Conservation (phyloP, 2,797 vertebrate genomes). For the Dipus sagitta region DNA sequence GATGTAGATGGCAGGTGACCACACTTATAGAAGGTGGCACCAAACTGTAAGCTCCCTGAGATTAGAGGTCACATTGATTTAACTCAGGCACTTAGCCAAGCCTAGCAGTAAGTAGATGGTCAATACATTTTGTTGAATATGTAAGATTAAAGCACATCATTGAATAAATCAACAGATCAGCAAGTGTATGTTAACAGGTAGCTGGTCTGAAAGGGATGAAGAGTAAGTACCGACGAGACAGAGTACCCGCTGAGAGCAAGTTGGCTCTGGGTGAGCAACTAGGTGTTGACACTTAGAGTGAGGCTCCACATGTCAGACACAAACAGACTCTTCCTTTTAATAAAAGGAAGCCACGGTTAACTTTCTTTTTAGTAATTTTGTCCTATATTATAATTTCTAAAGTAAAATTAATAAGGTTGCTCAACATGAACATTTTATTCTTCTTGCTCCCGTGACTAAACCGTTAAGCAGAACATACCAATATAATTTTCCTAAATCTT, state of each 20-base stretch:
- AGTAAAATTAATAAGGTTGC: neutral
- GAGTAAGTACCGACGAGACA: neutral
- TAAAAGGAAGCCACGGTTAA: neutral
- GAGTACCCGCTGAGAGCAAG: neutral
- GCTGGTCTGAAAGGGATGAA: neutral
- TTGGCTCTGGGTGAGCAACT: neutral
- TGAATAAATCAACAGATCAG: neutral
- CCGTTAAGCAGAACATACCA: neutral
- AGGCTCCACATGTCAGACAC: neutral
- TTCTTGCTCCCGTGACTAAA: neutral
- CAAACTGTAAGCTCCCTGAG: neutral
- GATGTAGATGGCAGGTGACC: neutral
- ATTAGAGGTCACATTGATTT: neutral
- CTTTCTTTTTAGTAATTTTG: slow-evolving; percentile 7
- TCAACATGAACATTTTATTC: slow-evolving; percentile 9
- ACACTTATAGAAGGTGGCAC: neutral
- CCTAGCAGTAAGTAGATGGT: neutral
- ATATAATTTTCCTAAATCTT: neutral
- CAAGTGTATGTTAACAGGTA: neutral
- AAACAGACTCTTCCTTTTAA: neutral
- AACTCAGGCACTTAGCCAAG: neutral
- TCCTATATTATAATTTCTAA: neutral
- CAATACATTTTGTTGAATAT: neutral
- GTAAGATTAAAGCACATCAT: neutral
- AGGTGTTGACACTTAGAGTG: neutral